Percentiles rank a stretch among this genome's conserved stretches.
These are phyloP conservation scores for Pogonomyrmex barbatus DNA, from an alignment of 1,140 invertebrate species.

Conservation along the genomic window DNA sequence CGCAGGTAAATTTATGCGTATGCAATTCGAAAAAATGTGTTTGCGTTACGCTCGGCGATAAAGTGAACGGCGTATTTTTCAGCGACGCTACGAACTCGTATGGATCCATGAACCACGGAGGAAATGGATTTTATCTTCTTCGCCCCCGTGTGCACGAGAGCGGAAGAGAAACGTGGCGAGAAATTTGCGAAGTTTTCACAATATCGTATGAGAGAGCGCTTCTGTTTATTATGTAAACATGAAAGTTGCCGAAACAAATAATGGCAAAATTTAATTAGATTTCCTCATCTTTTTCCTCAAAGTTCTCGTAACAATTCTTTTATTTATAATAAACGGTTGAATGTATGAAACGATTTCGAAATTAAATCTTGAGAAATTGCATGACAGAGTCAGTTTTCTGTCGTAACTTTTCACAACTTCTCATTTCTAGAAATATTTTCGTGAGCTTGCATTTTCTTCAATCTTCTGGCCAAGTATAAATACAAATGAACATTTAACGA, in stretches of 20 bases:
- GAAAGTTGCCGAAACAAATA: conserved; percentile 24
- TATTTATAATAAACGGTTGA: not conserved
- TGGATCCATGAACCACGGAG: conserved; percentile 24
- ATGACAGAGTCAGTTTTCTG: not conserved
- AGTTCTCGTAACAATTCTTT: conserved; percentile 1
- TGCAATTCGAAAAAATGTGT: conserved; percentile 50
- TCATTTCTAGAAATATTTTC: conserved; percentile 23
- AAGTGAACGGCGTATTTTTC: conserved; percentile 50
- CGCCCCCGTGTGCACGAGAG: too few relatives aligned
- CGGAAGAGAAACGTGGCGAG: conserved; percentile 17
- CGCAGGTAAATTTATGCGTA: conserved; percentile 28
- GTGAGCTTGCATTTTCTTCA: not conserved
- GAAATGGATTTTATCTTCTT: conserved; percentile 50
- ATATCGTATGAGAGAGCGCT: conserved; percentile 31
- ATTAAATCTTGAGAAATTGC: not conserved
- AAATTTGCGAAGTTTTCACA: conserved; percentile 22
- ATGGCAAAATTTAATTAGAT: conserved; percentile 8
- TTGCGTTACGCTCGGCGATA: conserved; percentile 40
- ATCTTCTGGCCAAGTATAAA: not conserved
- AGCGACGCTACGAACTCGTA: not conserved
- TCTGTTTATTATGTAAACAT: conserved; percentile 34
- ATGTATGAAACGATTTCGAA: conserved; percentile 13
- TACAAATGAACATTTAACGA: conserved; percentile 28
- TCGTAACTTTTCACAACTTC: conserved; percentile 3
- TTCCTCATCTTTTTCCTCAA: not conserved